Conservation (phyloP, 2,113 vertebrate species). For the Psophia crepitans region DNA sequence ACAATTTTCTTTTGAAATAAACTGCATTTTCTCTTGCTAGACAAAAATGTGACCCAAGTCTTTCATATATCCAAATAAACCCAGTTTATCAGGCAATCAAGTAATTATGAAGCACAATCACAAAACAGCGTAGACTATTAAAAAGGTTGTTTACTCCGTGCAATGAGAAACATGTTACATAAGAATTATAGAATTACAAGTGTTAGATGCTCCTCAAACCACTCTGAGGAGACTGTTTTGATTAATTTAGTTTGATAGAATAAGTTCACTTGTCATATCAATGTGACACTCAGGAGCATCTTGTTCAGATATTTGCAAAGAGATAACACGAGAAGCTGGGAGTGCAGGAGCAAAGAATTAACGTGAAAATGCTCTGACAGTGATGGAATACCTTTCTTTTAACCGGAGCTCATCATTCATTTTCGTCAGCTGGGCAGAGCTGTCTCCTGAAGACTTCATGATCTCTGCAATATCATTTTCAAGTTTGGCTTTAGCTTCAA, state of each 20-base stretch:
- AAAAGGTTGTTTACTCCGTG: neutral
- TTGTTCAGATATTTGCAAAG: neutral
- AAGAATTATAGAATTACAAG: neutral
- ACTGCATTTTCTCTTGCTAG: neutral
- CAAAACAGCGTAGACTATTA: neutral
- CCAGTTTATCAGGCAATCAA: neutral
- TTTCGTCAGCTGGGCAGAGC: constrained; percentile 88
- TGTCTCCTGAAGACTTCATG: constrained; percentile 92
- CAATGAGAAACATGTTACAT: neutral
- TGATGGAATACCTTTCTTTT: constrained; percentile 84
- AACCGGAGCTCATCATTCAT: constrained; percentile 88
- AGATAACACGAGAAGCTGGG: neutral
- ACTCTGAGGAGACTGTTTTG: neutral
- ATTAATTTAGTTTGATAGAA: neutral
- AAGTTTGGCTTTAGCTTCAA: constrained; percentile 86
- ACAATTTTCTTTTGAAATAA: neutral
- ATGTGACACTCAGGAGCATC: neutral
- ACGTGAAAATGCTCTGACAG: neutral
- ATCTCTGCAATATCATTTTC: constrained; percentile 90
- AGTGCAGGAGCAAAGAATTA: neutral
- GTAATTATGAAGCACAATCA: neutral
- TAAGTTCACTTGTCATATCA: constrained; percentile 11
- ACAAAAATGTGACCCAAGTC: neutral
- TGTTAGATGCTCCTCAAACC: neutral
- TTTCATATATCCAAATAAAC: neutral